Percentiles rank a stretch among this genome's conserved stretches.
Conservation (phyloP, 2,113 vertebrate genomes). For the Laticauda colubrina region DNA sequence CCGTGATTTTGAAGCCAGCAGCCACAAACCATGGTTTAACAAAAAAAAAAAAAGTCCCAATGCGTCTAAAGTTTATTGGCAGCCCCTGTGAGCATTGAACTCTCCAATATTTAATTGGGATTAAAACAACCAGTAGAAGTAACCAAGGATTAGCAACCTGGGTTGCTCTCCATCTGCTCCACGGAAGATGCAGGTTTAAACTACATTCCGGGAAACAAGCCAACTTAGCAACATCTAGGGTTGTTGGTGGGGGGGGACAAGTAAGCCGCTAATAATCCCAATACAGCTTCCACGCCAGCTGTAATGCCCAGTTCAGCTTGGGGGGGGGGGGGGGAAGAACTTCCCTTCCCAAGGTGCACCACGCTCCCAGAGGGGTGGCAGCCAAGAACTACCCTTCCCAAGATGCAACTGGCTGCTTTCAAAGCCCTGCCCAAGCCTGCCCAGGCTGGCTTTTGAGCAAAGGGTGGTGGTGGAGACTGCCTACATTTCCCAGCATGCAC, state of each 20-base stretch:
- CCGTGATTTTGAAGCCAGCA: background rate
- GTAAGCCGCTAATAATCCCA: background rate
- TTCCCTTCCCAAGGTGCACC: background rate
- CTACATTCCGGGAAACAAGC: background rate
- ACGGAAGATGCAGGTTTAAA: background rate
- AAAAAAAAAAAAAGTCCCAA: background rate
- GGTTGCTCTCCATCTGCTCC: background rate
- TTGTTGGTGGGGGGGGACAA: background rate
- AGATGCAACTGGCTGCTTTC: too few relatives aligned
- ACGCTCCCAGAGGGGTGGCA: too few relatives aligned
- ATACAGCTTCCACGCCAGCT: background rate
- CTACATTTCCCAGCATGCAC: conserved; percentile 12
- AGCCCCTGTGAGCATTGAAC: background rate
- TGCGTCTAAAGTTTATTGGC: background rate
- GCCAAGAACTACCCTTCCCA: too few relatives aligned
- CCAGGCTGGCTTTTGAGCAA: background rate
- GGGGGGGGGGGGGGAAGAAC: background rate
- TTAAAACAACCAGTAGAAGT: background rate
- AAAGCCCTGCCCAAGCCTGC: too few relatives aligned
- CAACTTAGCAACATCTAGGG: background rate
- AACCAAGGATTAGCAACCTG: background rate
- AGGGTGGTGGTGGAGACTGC: background rate
- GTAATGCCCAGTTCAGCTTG: background rate
- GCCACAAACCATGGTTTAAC: background rate
- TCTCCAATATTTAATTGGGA: background rate